These are phyloP conservation scores for Pachyrhynchus sulphureomaculatus DNA, from an alignment of 1,140 invertebrate species.

Conservation along the genomic window DNA sequence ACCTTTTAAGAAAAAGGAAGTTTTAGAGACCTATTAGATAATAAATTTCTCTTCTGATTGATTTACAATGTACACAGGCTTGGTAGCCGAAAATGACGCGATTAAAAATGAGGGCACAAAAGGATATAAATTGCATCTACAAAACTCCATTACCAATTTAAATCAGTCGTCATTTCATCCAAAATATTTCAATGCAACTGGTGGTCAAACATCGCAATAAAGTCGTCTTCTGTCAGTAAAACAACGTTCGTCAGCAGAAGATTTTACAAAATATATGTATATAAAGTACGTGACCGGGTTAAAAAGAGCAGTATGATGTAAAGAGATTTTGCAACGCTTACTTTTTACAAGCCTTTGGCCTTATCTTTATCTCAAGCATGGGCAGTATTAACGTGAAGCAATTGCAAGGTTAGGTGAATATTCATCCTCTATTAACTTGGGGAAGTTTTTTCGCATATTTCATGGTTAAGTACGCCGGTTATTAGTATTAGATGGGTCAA, in stretches of 20 bases:
- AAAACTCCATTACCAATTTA: conserved; percentile 26
- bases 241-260: background rate
- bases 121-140: conserved; percentile 34
- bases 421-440: too few relatives aligned
- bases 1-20: too few relatives aligned
- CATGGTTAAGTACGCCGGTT: too few relatives aligned
- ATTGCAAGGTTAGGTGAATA: too few relatives aligned
- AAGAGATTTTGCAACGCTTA: too few relatives aligned
- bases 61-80: background rate
- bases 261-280: conserved; percentile 30
- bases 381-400: too few relatives aligned
- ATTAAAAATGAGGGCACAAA: conserved; percentile 36
- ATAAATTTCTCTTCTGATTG: background rate
- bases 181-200: conserved; percentile 19
- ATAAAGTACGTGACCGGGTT: conserved; percentile 7
- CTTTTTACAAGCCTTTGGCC: too few relatives aligned
- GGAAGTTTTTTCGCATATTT: too few relatives aligned
- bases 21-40: too few relatives aligned
- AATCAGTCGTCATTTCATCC: conserved; percentile 22
- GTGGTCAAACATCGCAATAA: conserved; percentile 36
- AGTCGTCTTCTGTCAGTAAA: conserved; percentile 27
- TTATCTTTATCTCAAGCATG: too few relatives aligned
- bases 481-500: too few relatives aligned
- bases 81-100: background rate
- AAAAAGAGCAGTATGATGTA: too few relatives aligned